Base-by-base conservation (phyloP, 1,140 invertebrate species). In the Aplysia californica region DNA sequence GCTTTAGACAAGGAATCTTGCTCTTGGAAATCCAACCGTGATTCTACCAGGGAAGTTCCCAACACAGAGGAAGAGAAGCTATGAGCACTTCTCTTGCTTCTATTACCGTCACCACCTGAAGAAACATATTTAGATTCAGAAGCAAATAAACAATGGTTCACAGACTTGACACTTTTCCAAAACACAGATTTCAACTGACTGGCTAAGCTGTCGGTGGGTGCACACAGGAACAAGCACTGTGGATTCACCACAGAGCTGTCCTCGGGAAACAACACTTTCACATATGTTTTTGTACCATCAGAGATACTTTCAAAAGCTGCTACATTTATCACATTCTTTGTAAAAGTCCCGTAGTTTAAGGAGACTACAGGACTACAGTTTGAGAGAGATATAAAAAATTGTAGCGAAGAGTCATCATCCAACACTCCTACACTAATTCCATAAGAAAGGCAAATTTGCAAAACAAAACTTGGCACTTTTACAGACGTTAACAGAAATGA, bases 131-230 rank as follows among this genome's bases (percentile, higher is more conserved):
- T 21, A 61, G 23, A 10, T 4, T 29, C n/a, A 29, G 33, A 73
- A 18, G 15, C 71, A 6, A 20, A 2, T 20, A 39, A 35, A 65
- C 29, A 35, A 50, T 44, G 59, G 2, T 23, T 10, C 21, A 58
- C 33, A 55, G 39, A 31, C 68, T 23, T 67, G 5, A 75, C 5
- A 69, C 39, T 39, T 70, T 50, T 76, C 74, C 76, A 41, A 67
- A 77, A 33, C 68, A 4, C 26, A 41, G 33, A 20, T 55, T 65
- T 72, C 75, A 76, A 10, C 74, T 82, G 75, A 36, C 80, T 23
- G 50, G 41, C 70, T 20, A 80, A 21, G 2, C 77, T 59, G 23
- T 79, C 75, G 41, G 77, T 76, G 15, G 81, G 81, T 23, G 75
- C 79, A 61, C 77, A 79, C 26, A 82, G 6, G 55, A 71, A 76